These are phyloP conservation scores for Theristicus caerulescens DNA, from an alignment of 2,113 vertebrate species.

Conservation along the genomic window DNA sequence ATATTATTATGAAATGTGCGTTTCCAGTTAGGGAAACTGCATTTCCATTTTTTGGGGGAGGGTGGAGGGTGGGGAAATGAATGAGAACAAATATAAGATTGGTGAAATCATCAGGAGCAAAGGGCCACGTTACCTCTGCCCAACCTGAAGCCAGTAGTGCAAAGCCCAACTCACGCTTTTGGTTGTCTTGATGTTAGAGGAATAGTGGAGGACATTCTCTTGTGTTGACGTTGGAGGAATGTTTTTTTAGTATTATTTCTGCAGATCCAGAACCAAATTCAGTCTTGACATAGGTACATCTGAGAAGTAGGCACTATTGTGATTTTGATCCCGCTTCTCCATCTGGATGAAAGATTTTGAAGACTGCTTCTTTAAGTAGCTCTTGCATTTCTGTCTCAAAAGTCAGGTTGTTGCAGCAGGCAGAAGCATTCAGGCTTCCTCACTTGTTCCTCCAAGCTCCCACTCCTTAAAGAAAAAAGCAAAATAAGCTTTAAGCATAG, in stretches of 20 bases:
- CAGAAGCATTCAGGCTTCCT: neutral
- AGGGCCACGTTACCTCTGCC: neutral
- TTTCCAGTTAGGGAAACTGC: neutral
- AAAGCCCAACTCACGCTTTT: neutral
- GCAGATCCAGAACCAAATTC: neutral
- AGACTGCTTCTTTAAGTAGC: neutral
- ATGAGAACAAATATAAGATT: neutral
- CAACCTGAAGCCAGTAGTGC: neutral
- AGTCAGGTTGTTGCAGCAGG: neutral
- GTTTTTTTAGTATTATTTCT: neutral
- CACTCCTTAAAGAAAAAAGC: neutral
- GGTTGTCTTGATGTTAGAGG: neutral
- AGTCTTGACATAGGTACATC: neutral
- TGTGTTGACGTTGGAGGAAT: neutral
- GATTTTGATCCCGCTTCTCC: neutral
- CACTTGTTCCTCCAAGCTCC: neutral
- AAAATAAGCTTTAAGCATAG: neutral
- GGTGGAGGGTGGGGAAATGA: neutral
- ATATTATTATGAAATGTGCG: neutral
- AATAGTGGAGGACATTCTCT: neutral
- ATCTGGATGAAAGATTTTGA: neutral
- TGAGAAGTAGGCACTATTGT: neutral
- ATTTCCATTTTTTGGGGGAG: neutral
- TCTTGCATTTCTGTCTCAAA: neutral
- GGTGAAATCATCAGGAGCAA: neutral